These are phyloP conservation scores for Tachuris rubrigastra DNA, from an alignment of 2,113 vertebrate genomes.

Conservation along the genomic window DNA sequence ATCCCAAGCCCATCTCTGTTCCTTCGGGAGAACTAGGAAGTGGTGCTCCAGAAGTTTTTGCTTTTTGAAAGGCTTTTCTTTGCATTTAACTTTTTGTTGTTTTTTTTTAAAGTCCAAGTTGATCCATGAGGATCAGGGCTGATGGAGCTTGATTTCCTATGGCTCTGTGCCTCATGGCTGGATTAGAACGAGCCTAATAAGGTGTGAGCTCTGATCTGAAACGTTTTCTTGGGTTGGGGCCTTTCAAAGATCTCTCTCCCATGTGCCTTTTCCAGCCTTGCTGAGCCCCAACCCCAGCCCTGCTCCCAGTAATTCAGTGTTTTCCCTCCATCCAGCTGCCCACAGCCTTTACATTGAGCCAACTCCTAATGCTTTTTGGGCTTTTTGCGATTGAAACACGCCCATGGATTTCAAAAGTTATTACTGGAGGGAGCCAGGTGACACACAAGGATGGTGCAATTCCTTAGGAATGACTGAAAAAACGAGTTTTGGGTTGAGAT, in stretches of 20 bases:
- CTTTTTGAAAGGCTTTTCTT: neutral
- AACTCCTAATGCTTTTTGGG: neutral
- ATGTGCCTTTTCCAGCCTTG: neutral
- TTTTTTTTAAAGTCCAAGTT: too few relatives aligned
- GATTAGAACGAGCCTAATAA: neutral
- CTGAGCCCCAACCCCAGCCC: neutral
- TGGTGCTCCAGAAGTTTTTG: neutral
- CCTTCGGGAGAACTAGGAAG: neutral
- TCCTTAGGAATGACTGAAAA: neutral
- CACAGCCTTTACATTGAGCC: neutral
- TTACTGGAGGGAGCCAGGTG: neutral
- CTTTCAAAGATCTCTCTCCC: neutral
- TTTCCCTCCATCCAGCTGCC: neutral
- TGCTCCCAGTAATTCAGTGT: neutral
- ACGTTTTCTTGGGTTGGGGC: neutral
- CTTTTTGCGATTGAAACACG: neutral
- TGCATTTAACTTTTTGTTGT: neutral
- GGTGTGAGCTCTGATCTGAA: neutral
- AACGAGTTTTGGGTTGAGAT: neutral
- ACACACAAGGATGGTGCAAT: neutral
- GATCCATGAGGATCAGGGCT: neutral
- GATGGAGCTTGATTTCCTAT: neutral
- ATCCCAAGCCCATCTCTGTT: neutral
- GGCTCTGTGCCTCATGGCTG: neutral
- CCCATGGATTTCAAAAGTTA: neutral